Evolutionary conservation across 2,113 vertebrate species (phyloP).

Genomic region (Phrynosoma blainvillii): DNA sequence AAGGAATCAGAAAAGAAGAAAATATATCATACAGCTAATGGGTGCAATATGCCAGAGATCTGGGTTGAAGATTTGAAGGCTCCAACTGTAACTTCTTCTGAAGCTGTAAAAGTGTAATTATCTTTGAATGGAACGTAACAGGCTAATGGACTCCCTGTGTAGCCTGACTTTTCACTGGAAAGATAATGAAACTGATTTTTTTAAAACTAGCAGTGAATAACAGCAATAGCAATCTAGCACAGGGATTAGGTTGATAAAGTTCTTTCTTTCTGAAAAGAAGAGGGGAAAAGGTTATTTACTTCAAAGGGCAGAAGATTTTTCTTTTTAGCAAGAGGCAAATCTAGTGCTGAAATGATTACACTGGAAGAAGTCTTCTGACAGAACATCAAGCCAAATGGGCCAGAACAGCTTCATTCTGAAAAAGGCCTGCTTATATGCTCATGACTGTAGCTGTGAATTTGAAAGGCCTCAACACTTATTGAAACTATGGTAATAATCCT

Average conservation of each 20-base stretch:
- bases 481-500: not conserved
- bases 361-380: slow-evolving; percentile 35
- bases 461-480: not conserved
- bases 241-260: slow-evolving; percentile 25
- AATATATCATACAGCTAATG: slow-evolving; percentile 4
- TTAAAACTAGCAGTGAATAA: slow-evolving; percentile 26
- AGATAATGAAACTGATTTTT: slow-evolving; percentile 28
- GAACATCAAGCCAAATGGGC: slow-evolving; percentile 22
- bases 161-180: slow-evolving; percentile 56
- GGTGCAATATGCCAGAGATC: slow-evolving; percentile 12
- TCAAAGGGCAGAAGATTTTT: slow-evolving; percentile 26
- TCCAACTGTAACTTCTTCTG: slow-evolving; percentile 37
- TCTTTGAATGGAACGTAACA: slow-evolving; percentile 25
- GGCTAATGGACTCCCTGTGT: slow-evolving; percentile 48
- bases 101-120: slow-evolving; percentile 53
- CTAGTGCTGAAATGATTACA: slow-evolving; percentile 22
- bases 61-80: slow-evolving; percentile 41
- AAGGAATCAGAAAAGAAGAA: not conserved
- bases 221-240: slow-evolving; percentile 45
- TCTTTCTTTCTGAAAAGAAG: slow-evolving; percentile 8
- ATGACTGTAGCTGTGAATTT: not conserved
- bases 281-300: not conserved
- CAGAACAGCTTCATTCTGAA: slow-evolving; percentile 23
- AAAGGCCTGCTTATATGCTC: slow-evolving; percentile 15
- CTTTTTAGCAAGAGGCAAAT: slow-evolving; percentile 35